These are phyloP conservation scores for Ophion ellenae DNA, from an alignment of 2,888 invertebrate genomes.

Conservation along the genomic window DNA sequence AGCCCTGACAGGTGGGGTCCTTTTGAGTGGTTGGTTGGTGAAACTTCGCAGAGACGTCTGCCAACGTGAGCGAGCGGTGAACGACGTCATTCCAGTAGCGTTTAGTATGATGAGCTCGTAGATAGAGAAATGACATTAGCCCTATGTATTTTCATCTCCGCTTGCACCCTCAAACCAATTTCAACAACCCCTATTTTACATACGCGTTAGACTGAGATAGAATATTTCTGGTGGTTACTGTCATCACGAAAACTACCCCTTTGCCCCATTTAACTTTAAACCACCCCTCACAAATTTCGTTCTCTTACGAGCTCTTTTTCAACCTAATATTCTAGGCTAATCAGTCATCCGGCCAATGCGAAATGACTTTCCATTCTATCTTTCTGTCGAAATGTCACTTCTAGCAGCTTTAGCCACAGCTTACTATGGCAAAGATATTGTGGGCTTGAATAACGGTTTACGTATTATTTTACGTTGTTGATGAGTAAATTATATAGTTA, in stretches of 20 bases:
- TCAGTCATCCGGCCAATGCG: not conserved
- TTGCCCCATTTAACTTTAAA: slow-evolving; percentile 10
- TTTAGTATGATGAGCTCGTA: slow-evolving; percentile 33
- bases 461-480: not conserved
- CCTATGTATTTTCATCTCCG: slow-evolving; percentile 18
- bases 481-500: not conserved
- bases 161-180: slow-evolving; percentile 33
- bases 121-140: slow-evolving; percentile 42
- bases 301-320: not conserved
- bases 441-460: not conserved
- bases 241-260: slow-evolving; percentile 16
- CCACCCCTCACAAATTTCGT: slow-evolving; percentile 11
- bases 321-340: slow-evolving; percentile 4
- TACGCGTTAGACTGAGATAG: slow-evolving; percentile 21
- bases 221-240: slow-evolving; percentile 25
- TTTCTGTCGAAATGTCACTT: not conserved
- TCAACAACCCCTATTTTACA: slow-evolving; percentile 15
- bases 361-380: not conserved
- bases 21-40: slow-evolving; percentile 20
- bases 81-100: slow-evolving; percentile 39
- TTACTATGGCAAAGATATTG: not conserved
- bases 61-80: slow-evolving; percentile 46
- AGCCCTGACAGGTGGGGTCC: slow-evolving; percentile 19
- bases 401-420: not conserved
- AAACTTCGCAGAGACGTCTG: slow-evolving; percentile 44